Evolutionary conservation across 92 coral and sea anemone genomes (phyloP), one percentile per base, ranked within the genome.

Genomic region (Micromussa lordhowensis): DNA sequence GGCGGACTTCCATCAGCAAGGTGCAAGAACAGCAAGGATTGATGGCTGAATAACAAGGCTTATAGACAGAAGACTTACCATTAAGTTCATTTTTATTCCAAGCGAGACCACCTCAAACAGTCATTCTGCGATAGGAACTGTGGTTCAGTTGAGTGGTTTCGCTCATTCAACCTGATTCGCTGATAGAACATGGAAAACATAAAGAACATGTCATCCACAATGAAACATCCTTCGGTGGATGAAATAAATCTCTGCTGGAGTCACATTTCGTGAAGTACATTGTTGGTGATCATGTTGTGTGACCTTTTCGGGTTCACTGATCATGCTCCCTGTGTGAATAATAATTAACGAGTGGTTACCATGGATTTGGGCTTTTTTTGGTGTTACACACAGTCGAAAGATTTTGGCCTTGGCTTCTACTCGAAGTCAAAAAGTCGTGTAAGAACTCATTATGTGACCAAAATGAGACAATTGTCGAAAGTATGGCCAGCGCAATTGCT

Each of bases 401-500:
- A 66, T 35, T 34, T 30, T 34, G 34, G 31, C 31, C 19, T 73
- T 18, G 26, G 78, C 78, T 21, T 7, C 51, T 35, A 5, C n/a
- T 30, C 5, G 61, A 22, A 26, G 75, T 30, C 63, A 68, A 68
- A 69, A 49, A 49, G 40, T 68, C 49, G 53, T n/a, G 28, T 9
- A 55, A 68, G 19, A 8, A 40, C 32, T 30, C 13, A 3, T 40
- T 26, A 49, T 68, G 18, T 21, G n/a, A 49, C 18, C 14, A 64
- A 28, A 61, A 86, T 76, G 89, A 64, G 44, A 24, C 75, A 18
- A 38, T 22, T 18, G 29, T 19, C 34, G 30, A 34, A 19, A 63
- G n/a, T 1, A 85, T 85, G 90, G 81, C 71, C 30, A 70, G 79
- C 16, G 40, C 80, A 34, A 49, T 87, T 24, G 72, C 90, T 70